These are phyloP conservation scores for Thymelicus acteon DNA, from an alignment of 2,888 invertebrate species.

Conservation along the genomic window DNA sequence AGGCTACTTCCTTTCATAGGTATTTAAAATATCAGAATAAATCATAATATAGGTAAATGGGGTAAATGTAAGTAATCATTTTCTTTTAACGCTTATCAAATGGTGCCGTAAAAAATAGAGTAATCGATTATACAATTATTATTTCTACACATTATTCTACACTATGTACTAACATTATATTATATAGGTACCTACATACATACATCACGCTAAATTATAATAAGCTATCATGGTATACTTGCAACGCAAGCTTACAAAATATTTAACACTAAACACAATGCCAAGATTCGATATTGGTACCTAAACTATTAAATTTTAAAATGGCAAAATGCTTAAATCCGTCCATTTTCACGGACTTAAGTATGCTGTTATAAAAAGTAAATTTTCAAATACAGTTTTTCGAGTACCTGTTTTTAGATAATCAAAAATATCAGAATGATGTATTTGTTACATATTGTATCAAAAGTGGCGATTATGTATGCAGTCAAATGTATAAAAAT, in stretches of 20 bases:
- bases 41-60: not conserved
- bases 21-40: not conserved
- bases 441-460: too few species aligned
- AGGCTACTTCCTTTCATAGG: too few species aligned
- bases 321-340: constrained; percentile 19
- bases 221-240: constrained; percentile 23
- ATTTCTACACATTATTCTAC: constrained; percentile 8
- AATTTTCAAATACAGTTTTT: too few species aligned
- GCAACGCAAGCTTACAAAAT: constrained; percentile 24
- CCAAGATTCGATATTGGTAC: constrained; percentile 27
- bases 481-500: too few species aligned
- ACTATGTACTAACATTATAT: constrained; percentile 15
- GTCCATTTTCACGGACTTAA: not conserved
- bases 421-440: too few species aligned
- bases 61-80: not conserved
- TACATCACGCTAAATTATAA: constrained; percentile 21
- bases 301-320: constrained; percentile 7
- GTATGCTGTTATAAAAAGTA: too few species aligned
- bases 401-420: too few species aligned
- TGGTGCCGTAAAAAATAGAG: constrained; percentile 12
- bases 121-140: constrained; percentile 13
- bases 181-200: constrained; percentile 19
- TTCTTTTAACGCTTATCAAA: constrained; percentile 14
- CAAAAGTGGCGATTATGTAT: too few species aligned
- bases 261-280: constrained; percentile 19